Conservation (phyloP, 2,797 vertebrate genomes). For the Oreochromis mossambicus region DNA sequence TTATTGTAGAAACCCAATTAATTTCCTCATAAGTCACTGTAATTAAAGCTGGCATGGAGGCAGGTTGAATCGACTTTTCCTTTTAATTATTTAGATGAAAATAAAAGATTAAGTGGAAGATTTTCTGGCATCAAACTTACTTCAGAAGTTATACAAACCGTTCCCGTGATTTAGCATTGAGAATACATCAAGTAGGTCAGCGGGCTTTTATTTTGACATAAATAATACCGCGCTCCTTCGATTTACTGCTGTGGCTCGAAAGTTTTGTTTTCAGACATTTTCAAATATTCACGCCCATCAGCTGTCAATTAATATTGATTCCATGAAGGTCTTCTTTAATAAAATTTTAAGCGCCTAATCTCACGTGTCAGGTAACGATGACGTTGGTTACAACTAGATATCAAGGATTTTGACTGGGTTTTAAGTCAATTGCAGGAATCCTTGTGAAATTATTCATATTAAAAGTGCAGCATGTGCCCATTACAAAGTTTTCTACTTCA, state of each 20-base stretch:
- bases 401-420: not conserved
- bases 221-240: not conserved
- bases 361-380: not conserved
- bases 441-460: constrained; percentile 17
- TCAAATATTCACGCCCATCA: not conserved
- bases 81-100: not conserved
- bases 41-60: not conserved
- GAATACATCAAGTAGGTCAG: not conserved
- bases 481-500: constrained; percentile 3
- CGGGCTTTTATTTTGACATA: not conserved
- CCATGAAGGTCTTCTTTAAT: not conserved
- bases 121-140: not conserved
- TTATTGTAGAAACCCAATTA: not conserved
- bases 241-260: not conserved
- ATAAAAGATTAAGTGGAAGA: not conserved
- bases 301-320: not conserved
- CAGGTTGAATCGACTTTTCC: not conserved
- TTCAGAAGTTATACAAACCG: not conserved
- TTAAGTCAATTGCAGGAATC: constrained; percentile 7
- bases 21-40: not conserved
- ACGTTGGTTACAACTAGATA: not conserved
- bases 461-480: not conserved
- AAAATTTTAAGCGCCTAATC: not conserved
- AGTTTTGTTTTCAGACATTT: not conserved
- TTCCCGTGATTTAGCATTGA: not conserved